phyloP scores from a whole-genome alignment of 2,113 vertebrate genomes.

The Ptilorrhoa leucosticta region DNA sequence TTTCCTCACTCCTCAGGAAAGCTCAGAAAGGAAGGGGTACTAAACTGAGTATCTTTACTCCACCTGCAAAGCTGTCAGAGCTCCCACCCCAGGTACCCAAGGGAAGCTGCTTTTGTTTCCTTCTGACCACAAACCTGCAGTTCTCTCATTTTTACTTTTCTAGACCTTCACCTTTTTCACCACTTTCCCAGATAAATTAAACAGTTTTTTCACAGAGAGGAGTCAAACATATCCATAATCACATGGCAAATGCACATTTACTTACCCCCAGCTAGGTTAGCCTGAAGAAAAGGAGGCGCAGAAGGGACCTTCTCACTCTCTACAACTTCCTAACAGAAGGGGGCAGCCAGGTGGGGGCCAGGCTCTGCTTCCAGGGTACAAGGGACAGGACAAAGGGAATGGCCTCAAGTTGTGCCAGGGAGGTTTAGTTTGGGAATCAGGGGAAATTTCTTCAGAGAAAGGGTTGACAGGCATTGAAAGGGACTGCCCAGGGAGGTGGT shows the following conservation, averaged over 20 bases:
- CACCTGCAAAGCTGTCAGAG: neutral
- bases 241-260: neutral
- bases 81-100: neutral
- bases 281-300: neutral
- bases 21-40: neutral
- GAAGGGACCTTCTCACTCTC: neutral
- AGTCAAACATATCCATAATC: neutral
- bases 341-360: neutral
- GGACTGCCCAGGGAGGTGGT: neutral
- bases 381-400: neutral
- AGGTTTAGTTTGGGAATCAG: neutral
- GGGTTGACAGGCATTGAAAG: neutral
- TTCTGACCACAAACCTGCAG: neutral
- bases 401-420: too few relatives aligned
- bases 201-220: neutral
- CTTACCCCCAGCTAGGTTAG: neutral
- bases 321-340: neutral
- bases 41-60: neutral
- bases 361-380: neutral
- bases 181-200: neutral
- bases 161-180: neutral
- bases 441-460: neutral
- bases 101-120: neutral
- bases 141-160: neutral
- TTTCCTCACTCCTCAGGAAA: neutral